phyloP scores from a whole-genome alignment of 2,888 invertebrate species.

The Colostygia pectinataria region DNA sequence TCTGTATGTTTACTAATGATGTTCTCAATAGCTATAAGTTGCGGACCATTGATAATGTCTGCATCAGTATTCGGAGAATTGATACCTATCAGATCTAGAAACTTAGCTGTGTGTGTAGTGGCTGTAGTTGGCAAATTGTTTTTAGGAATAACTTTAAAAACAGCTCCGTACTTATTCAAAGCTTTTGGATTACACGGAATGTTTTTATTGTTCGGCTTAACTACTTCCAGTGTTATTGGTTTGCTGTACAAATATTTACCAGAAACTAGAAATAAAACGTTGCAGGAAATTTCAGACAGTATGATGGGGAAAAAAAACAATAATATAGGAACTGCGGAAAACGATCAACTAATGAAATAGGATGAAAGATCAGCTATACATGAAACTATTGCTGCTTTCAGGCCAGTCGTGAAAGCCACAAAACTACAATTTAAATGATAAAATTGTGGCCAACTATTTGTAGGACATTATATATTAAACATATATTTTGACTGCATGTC shows the following conservation, averaged over 20 bases:
- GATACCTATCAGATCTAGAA: constrained; percentile 42
- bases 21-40: constrained; percentile 45
- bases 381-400: no score
- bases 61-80: constrained; percentile 42
- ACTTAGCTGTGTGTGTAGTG: constrained; percentile 34
- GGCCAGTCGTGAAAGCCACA: no score
- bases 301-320: constrained; percentile 21
- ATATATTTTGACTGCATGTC: no score
- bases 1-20: constrained; percentile 36
- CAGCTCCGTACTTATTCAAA: constrained; percentile 42
- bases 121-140: constrained; percentile 21
- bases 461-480: no score
- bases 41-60: constrained; percentile 44
- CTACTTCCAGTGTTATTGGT: constrained; percentile 11
- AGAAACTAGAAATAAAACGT: constrained; percentile 54
- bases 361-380: background rate
- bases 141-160: constrained; percentile 36
- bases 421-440: no score
- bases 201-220: constrained; percentile 42
- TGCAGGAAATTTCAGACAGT: constrained; percentile 45
- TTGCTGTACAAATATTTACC: constrained; percentile 47
- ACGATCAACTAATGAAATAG: background rate
- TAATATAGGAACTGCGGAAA: background rate
- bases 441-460: no score
- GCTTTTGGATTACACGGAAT: constrained; percentile 39